Evolutionary conservation across 2,113 vertebrate species (phyloP).

Genomic region (Mustela nigripes): DNA sequence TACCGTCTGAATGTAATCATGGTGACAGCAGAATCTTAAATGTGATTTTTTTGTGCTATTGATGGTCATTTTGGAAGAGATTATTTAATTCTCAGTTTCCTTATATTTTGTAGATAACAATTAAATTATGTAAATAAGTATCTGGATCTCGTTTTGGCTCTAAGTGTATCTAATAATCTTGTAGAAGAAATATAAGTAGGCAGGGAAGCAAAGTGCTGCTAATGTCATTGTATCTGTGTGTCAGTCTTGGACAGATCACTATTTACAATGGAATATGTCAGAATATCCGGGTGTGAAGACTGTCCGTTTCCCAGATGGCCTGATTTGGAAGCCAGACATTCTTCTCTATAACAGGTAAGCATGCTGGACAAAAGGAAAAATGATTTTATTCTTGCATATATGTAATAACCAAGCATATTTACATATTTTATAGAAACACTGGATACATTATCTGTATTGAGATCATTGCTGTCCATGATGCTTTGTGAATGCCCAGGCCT

Average conservation of each 20-base stretch:
- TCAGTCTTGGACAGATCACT: constrained; percentile 95
- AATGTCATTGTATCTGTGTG: constrained; percentile 71
- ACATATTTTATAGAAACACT: not conserved
- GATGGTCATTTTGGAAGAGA: not conserved
- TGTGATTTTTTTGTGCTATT: constrained; percentile 54
- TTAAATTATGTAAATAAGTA: constrained; percentile 67
- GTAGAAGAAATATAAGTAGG: not conserved
- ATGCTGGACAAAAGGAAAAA: not conserved
- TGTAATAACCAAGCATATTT: not conserved
- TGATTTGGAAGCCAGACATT: constrained; percentile 98
- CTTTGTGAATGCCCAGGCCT: not conserved
- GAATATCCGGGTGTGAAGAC: constrained; percentile 94
- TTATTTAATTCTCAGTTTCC: constrained; percentile 55
- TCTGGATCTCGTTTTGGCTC: constrained; percentile 45
- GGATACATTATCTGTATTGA: not conserved
- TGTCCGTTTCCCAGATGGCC: constrained; percentile 93
- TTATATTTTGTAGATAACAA: constrained; percentile 62
- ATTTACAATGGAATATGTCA: constrained; percentile 93
- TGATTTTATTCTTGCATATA: not conserved
- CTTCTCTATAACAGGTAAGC: constrained; percentile 98
- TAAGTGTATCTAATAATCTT: not conserved
- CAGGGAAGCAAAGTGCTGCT: constrained; percentile 22
- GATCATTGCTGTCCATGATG: not conserved
- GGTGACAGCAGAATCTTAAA: constrained; percentile 11
- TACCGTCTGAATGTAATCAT: not conserved